These are phyloP conservation scores for Zaprionus bogoriensis DNA, from an alignment of 2,888 invertebrate genomes.

Conservation along the genomic window DNA sequence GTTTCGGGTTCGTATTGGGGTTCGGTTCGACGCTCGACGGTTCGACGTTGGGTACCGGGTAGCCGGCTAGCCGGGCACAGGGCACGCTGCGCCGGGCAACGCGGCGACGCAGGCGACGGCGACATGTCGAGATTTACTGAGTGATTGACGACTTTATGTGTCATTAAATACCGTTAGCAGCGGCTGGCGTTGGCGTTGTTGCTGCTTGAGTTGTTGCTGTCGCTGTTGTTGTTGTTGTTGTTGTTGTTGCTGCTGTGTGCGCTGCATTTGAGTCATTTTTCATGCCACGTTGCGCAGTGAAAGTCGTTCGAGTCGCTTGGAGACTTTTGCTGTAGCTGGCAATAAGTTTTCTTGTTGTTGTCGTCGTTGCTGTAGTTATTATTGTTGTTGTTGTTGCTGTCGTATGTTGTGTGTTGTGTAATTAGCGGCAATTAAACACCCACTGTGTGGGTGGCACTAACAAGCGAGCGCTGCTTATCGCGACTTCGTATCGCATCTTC, in stretches of 20 bases:
- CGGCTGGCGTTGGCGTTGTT: constrained; percentile 24
- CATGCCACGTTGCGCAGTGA: constrained; percentile 60
- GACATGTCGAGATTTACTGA: constrained; percentile 70
- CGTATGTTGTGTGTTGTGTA: constrained; percentile 32
- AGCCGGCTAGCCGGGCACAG: not conserved
- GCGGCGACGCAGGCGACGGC: constrained; percentile 32
- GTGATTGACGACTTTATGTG: constrained; percentile 81
- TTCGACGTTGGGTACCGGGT: not conserved
- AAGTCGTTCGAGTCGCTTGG: constrained; percentile 44
- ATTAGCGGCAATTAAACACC: constrained; percentile 59
- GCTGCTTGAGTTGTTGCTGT: constrained; percentile 12
- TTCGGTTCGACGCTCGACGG: constrained; percentile 17
- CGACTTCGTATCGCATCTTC: not conserved
- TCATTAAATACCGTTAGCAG: constrained; percentile 79
- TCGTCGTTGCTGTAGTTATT: constrained; percentile 14
- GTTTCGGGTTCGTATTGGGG: constrained; percentile 3
- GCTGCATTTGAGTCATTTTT: constrained; percentile 60
- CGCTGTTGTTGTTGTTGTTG: constrained; percentile 21
- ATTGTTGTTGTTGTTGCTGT: constrained; percentile 11
- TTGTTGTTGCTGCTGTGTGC: constrained; percentile 27
- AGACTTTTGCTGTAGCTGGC: constrained; percentile 21
- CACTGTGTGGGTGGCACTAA: constrained; percentile 25
- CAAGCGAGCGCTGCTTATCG: constrained; percentile 16
- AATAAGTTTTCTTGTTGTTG: constrained; percentile 15
- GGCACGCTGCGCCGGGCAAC: not conserved